Percentiles rank a stretch among this genome's conserved stretches.
Evolutionary conservation across 2,888 invertebrate genomes (phyloP).

Genomic region (Drosophila siamana): DNA sequence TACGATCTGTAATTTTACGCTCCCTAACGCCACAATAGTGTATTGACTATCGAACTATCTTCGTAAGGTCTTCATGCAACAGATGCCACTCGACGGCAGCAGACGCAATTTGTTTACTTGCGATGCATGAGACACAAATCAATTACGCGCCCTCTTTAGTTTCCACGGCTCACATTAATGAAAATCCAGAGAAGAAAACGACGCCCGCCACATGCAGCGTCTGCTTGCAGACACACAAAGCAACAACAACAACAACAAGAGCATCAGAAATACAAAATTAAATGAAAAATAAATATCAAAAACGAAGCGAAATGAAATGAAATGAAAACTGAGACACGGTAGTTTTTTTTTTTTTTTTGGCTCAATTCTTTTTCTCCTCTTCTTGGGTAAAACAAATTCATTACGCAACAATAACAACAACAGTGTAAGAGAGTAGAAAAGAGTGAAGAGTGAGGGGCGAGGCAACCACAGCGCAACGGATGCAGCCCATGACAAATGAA

Average conservation of each 20-base stretch:
- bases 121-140: slow-evolving; percentile 66
- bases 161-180: slow-evolving; percentile 63
- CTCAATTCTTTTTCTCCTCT: slow-evolving; percentile 34
- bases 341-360: slow-evolving; percentile 35
- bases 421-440: no score
- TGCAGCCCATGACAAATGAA: slow-evolving; percentile 71
- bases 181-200: slow-evolving; percentile 65
- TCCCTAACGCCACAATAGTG: no score
- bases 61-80: neutral
- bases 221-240: slow-evolving; percentile 6
- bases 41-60: neutral
- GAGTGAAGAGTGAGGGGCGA: neutral
- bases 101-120: slow-evolving; percentile 64
- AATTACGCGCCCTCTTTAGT: slow-evolving; percentile 67
- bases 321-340: slow-evolving; percentile 60
- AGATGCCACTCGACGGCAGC: slow-evolving; percentile 4
- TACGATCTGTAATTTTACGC: no score
- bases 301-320: slow-evolving; percentile 25
- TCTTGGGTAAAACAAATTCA: slow-evolving; percentile 69
- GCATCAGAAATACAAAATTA: slow-evolving; percentile 24
- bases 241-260: neutral
- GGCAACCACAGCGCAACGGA: slow-evolving; percentile 42
- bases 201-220: slow-evolving; percentile 60
- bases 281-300: slow-evolving; percentile 11
- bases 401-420: slow-evolving; percentile 55